phyloP scores from a whole-genome alignment of 2,113 vertebrate genomes.

The Gymnocephalus cernua region DNA sequence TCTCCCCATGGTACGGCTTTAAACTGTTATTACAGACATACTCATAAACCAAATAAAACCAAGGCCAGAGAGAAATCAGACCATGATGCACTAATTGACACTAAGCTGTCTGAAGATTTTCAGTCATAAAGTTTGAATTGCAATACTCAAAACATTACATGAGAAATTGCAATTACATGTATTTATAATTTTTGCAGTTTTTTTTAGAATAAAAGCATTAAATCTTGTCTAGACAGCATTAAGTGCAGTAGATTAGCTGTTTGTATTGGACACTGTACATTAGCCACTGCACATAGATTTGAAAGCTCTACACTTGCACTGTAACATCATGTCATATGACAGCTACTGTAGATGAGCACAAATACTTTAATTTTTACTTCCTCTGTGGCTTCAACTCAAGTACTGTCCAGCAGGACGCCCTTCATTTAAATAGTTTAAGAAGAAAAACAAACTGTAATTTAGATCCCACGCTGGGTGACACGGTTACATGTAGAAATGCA shows the following conservation, averaged over 20 bases:
- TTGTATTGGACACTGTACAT: constrained; percentile 37
- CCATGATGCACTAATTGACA: constrained; percentile 75
- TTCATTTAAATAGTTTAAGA: constrained; percentile 48
- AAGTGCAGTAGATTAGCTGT: constrained; percentile 53
- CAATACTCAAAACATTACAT: constrained; percentile 12
- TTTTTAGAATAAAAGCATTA: constrained; percentile 36
- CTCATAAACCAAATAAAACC: constrained; percentile 74
- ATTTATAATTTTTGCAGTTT: constrained; percentile 45
- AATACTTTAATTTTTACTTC: constrained; percentile 25
- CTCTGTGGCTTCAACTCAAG: constrained; percentile 27
- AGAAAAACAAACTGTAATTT: constrained; percentile 41
- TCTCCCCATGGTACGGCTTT: constrained; percentile 76
- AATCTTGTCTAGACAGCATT: constrained; percentile 58
- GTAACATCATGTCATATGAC: constrained; percentile 27
- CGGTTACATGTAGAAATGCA: constrained; percentile 56
- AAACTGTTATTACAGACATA: constrained; percentile 76
- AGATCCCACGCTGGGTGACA: constrained; percentile 49
- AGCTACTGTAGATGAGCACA: constrained; percentile 8
- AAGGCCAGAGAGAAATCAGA: constrained; percentile 68
- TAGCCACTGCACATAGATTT: neutral
- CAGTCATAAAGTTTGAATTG: constrained; percentile 50
- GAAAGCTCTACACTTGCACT: constrained; percentile 11
- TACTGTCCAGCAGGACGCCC: constrained; percentile 5
- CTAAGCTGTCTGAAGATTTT: constrained; percentile 64
- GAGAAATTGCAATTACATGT: constrained; percentile 54